Percentiles rank a stretch among this genome's conserved stretches.
Evolutionary conservation across 2,113 vertebrate genomes (phyloP).

Genomic region (Oriolus oriolus): DNA sequence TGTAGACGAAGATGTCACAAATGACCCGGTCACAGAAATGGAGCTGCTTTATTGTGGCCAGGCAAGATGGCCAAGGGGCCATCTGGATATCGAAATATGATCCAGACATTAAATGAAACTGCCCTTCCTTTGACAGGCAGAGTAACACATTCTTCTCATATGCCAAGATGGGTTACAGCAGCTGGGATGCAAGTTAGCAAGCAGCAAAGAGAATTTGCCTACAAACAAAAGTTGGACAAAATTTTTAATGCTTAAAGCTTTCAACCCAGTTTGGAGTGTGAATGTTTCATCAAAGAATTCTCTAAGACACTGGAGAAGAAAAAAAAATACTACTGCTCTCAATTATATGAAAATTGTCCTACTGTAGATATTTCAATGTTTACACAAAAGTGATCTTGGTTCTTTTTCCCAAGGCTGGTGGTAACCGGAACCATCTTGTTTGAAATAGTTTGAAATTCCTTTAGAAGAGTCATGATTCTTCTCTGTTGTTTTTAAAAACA

Average conservation of each 20-base stretch:
- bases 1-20: not conserved
- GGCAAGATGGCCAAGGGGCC: not conserved
- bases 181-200: not conserved
- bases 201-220: not conserved
- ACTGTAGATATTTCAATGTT: not conserved
- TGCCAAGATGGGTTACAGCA: not conserved
- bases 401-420: not conserved
- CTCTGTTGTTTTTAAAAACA: not conserved
- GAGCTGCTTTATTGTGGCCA: not conserved
- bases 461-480: not conserved
- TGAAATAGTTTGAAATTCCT: not conserved
- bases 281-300: not conserved
- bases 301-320: not conserved
- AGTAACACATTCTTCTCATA: not conserved
- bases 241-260: not conserved
- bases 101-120: not conserved
- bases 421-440: not conserved
- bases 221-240: not conserved
- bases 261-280: not conserved
- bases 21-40: not conserved
- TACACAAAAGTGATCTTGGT: not conserved
- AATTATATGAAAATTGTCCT: not conserved
- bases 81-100: not conserved
- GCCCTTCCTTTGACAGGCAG: not conserved
- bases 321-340: not conserved